Percentiles rank a stretch among this genome's conserved stretches.
phyloP scores from a whole-genome alignment of 2,888 invertebrate genomes.

The Mimumesa dahlbomi region DNA sequence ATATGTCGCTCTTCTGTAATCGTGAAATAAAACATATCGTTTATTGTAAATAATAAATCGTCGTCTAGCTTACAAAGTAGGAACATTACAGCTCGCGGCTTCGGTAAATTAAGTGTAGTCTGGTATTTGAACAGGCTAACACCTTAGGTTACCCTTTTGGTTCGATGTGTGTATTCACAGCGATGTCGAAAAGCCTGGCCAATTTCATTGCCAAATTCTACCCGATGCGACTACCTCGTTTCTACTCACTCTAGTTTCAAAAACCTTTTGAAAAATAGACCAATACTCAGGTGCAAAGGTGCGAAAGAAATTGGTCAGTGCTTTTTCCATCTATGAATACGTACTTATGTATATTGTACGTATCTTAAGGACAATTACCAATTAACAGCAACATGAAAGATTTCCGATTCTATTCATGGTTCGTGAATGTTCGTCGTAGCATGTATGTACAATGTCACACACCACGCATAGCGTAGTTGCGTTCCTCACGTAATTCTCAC shows the following conservation, averaged over 20 bases:
- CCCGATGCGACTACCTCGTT: too few species aligned
- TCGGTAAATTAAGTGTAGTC: slow-evolving; percentile 34
- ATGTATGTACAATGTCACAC: too few species aligned
- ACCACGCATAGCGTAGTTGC: slow-evolving; percentile 10
- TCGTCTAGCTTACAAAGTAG: slow-evolving; percentile 56
- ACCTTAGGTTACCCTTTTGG: not conserved
- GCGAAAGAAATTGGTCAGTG: too few species aligned
- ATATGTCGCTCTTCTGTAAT: not conserved
- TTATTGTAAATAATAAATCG: slow-evolving; percentile 24
- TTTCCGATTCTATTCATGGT: too few species aligned
- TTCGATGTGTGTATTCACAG: slow-evolving; percentile 8
- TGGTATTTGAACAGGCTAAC: slow-evolving; percentile 27
- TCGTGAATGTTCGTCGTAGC: slow-evolving; percentile 17
- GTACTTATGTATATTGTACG: too few species aligned
- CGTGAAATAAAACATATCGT: slow-evolving; percentile 30
- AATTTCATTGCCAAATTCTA: too few species aligned
- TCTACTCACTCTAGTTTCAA: too few species aligned
- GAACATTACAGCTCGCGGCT: slow-evolving; percentile 59
- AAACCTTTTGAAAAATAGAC: too few species aligned
- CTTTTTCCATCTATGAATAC: too few species aligned
- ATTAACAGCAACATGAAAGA: too few species aligned
- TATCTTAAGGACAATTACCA: slow-evolving; percentile 2
- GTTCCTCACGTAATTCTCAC: slow-evolving; percentile 22
- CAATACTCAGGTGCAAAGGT: too few species aligned
- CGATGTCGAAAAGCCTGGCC: slow-evolving; percentile 12